Evolutionary conservation across 2,797 vertebrate genomes (phyloP), one percentile per base, ranked within the genome.

Genomic region (Gymnothorax reevesii): DNA sequence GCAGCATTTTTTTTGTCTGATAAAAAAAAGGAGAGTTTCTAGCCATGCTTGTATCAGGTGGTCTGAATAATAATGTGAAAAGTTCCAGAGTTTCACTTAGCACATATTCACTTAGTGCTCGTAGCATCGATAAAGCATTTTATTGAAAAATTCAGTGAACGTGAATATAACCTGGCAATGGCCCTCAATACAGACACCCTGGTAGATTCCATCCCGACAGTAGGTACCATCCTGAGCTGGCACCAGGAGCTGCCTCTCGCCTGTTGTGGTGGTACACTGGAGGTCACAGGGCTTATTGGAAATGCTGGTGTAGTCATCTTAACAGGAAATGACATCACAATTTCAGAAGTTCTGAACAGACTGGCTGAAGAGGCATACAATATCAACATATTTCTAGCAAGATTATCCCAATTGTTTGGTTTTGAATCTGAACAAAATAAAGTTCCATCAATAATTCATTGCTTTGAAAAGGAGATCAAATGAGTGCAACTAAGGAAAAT

Each of bases 221-320:
- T 96, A 97, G 7, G 97, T 98, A 0, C 97, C 97, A 6, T 98
- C 97, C 17, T 97, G 97, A 54, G 97, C 97, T 0, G 88, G 96
- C 71, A 97, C 96, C 83, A 98, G 94, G 87, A 98, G 94, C 92
- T 98, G 97, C 80, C 97, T 94, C 94, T 98, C 97, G 0, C 97
- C 96, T 0, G 94, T 95, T 73, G 90, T 95, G 17, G 97, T 97
- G 33, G 96, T 97, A 87, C 97, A 98, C 88, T 98, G 97, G 62
- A 98, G 97, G 92, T 98, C 97, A 87, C 97, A 98, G 0, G 97
- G 97, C 93, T 97, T 98, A 90, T 94, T 98, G 92, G 97, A 98
- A 94, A 98, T 98, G 90, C 96, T 98, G 92, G 97, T 97, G 92
- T 98, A 97, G 93, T 98, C 97, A 92, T 97, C 97, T 98, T 88